Base-by-base conservation (phyloP, 30 jellyfish, hydroid and myxozoan genomes). In the Morbakka virulenta region DNA sequence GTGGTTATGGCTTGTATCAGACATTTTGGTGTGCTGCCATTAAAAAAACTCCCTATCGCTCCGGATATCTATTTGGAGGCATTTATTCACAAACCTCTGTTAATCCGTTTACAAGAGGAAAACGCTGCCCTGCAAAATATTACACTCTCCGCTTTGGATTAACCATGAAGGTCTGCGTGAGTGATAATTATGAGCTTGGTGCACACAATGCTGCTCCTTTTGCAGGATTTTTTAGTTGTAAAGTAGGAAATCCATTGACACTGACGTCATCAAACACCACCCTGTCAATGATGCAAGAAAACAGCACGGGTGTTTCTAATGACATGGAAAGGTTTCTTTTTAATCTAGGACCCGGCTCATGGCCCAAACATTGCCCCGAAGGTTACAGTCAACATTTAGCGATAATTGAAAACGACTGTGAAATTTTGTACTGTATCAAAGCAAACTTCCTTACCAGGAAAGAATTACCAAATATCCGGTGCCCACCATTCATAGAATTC, bases 21-120 rank as follows among this genome's bases (percentile, higher is more conserved):
- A 85, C 95, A 21, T 85, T 49, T 50, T 85, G 95, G 95, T 85
- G 95, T 48, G 89, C 32, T 3, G 95, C 89, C 9, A 64, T 33
- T 29, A 62, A 64, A 47, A 47, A 85, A 64, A 41, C 68, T 41
- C 89, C 89, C 28, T 82, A 75, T 33, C 62, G 77, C 24, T 85
- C 95, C 3, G 95, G 95, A 0, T 85, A 28, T 66, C 79, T 85
- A 31, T 85, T 85, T 41, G 95, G 95, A 20, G 95, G 95, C 31
- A 50, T 85, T n/a, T 85, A 74, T 70, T 74, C 89, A 2, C 62
- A 75, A 62, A n/a, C 81, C 30, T 62, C 76, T 26, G 89, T 80
- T 0, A 85, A 85, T 33, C 95, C 95, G 4, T 33, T 85, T 71
- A 85, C 95, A 12, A 76, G 62, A 21, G 28, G 89, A 2, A 82